Percentiles rank a stretch among this genome's conserved stretches.
phyloP scores from a whole-genome alignment of 2,888 invertebrate species.

The Drosophila anomalata region DNA sequence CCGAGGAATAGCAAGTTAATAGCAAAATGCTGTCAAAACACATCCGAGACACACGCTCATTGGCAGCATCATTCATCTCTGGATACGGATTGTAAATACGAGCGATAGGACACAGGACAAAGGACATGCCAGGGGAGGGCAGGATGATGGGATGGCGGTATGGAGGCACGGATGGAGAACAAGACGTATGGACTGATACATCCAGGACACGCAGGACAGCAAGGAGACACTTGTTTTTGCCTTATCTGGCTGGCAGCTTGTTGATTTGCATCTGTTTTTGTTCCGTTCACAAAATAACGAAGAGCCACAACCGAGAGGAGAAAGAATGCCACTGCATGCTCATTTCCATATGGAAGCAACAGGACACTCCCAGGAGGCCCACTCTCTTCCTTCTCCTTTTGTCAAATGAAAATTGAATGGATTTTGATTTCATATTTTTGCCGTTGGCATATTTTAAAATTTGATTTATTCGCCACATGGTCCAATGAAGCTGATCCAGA shows the following conservation, averaged over 20 bases:
- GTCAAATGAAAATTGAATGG: slow-evolving; percentile 52
- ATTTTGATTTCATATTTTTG: slow-evolving; percentile 54
- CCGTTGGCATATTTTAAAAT: slow-evolving; percentile 46
- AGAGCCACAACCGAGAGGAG: slow-evolving; percentile 25
- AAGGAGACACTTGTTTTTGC: slow-evolving; percentile 51
- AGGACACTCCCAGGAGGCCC: slow-evolving; percentile 5
- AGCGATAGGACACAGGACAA: slow-evolving; percentile 14
- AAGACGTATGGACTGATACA: slow-evolving; percentile 24
- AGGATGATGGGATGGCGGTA: background rate
- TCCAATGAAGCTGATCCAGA: background rate
- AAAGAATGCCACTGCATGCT: slow-evolving; percentile 33
- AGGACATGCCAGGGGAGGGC: background rate
- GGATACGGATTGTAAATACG: slow-evolving; percentile 43
- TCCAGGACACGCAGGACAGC: slow-evolving; percentile 34
- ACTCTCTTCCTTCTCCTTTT: background rate
- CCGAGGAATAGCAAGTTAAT: slow-evolving; percentile 47
- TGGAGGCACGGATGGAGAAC: background rate
- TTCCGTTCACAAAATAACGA: slow-evolving; percentile 31
- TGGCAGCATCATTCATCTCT: slow-evolving; percentile 49
- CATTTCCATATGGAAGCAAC: slow-evolving; percentile 44
- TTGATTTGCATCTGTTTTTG: slow-evolving; percentile 61
- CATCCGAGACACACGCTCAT: slow-evolving; percentile 36
- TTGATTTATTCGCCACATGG: slow-evolving; percentile 40
- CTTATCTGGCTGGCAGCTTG: slow-evolving; percentile 47
- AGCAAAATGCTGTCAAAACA: slow-evolving; percentile 54